These are phyloP conservation scores for Charadrius vociferus DNA, from an alignment of 2,113 vertebrate genomes.

Conservation along the genomic window DNA sequence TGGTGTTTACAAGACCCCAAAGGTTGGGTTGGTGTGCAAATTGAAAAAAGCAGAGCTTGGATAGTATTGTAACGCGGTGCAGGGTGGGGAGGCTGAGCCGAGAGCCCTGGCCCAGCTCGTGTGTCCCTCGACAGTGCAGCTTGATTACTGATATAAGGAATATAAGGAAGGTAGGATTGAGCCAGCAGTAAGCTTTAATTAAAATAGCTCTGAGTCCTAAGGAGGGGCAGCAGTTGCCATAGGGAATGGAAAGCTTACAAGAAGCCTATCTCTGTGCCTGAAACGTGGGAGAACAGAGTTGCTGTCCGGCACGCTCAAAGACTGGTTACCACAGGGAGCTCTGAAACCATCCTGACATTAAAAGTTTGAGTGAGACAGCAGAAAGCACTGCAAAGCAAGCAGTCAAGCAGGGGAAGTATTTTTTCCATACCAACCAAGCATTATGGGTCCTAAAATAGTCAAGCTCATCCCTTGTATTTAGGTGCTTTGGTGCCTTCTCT, in stretches of 20 bases:
- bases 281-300: neutral
- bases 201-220: neutral
- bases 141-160: neutral
- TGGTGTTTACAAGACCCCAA: neutral
- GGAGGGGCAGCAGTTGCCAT: neutral
- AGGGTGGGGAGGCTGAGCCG: neutral
- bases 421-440: neutral
- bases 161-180: neutral
- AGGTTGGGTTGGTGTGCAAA: neutral
- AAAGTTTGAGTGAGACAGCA: neutral
- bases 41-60: neutral
- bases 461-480: neutral
- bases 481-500: neutral
- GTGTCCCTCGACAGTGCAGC: rapidly evolving
- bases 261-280: neutral
- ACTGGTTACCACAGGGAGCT: neutral
- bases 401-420: neutral
- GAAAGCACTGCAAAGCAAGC: neutral
- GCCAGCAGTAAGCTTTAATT: neutral
- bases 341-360: neutral
- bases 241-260: neutral
- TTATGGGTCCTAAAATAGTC: neutral
- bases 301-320: rapidly evolving
- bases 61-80: neutral
- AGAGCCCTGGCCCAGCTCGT: rapidly evolving